Conservation (phyloP, 2,888 invertebrate genomes). For the Catocala nupta region DNA sequence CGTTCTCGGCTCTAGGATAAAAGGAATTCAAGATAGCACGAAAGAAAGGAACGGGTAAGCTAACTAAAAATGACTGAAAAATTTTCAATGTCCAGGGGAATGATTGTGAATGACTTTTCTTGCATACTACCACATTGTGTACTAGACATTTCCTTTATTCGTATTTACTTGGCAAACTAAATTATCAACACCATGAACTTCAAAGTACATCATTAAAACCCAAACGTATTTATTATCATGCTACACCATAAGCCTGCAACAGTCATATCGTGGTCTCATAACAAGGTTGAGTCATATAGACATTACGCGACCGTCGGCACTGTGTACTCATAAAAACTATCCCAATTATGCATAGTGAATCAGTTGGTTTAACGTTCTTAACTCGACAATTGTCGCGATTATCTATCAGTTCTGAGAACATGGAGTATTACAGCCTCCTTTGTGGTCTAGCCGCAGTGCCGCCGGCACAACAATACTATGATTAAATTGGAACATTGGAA, state of each 20-base stretch:
- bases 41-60: too few relatives aligned
- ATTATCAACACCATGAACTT: conserved; percentile 5
- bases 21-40: too few relatives aligned
- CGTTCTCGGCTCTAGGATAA: too few relatives aligned
- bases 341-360: conserved; percentile 73
- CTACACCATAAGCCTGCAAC: conserved; percentile 30
- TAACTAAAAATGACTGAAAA: too few relatives aligned
- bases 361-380: conserved; percentile 59
- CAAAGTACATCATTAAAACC: conserved; percentile 12
- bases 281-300: conserved; percentile 49
- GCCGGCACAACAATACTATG: conserved; percentile 50
- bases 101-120: too few relatives aligned
- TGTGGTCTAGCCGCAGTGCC: conserved; percentile 66
- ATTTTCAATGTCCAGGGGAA: too few relatives aligned
- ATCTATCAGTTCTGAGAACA: conserved; percentile 60
- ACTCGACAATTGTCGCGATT: conserved; percentile 56
- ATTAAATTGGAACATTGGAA: conserved; percentile 43
- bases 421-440: conserved; percentile 54
- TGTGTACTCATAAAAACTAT: conserved; percentile 69
- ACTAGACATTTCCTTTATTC: too few relatives aligned
- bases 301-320: conserved; percentile 56
- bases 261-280: conserved; percentile 48
- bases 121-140: too few relatives aligned
- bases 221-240: conserved; percentile 24
- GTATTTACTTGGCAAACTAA: too few relatives aligned